Evolutionary conservation across 2,888 invertebrate species (phyloP).

Genomic region (Lottia gigantea): DNA sequence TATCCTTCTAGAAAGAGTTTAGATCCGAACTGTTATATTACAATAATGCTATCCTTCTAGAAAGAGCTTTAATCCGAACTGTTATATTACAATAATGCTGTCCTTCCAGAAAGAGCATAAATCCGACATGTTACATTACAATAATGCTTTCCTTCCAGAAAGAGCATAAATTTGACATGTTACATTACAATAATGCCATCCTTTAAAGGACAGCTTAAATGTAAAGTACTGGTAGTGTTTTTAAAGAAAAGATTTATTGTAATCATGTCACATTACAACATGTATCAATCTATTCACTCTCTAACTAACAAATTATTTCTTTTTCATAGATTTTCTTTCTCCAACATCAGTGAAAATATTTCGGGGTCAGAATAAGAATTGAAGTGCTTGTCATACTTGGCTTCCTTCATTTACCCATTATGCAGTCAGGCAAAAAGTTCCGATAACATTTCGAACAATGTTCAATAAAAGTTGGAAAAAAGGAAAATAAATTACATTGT

Average conservation of each 20-base stretch:
- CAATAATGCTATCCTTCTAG: no score
- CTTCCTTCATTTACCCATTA: constrained; percentile 11
- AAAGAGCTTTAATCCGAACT: no score
- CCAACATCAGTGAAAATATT: not conserved
- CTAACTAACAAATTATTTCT: constrained; percentile 1
- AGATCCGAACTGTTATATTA: no score
- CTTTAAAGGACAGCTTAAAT: no score
- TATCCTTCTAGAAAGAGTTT: no score
- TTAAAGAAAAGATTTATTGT: constrained; percentile 27
- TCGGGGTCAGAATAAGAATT: constrained; percentile 4
- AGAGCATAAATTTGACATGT: no score
- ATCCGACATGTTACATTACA: no score
- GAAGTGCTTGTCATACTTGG: constrained; percentile 4
- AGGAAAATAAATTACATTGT: constrained; percentile 11
- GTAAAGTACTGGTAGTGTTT: no score
- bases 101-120: no score
- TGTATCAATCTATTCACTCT: constrained; percentile 19
- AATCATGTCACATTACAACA: constrained; percentile 21
- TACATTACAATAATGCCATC: no score
- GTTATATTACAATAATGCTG: no score
- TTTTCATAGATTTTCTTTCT: not conserved
- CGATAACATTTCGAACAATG: constrained; percentile 9
- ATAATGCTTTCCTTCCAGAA: no score
- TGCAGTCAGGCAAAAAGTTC: constrained; percentile 6
- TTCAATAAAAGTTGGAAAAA: constrained; percentile 8